A percentile compares a stretch with the other conserved stretches of the same genome.
Evolutionary conservation across 2,888 invertebrate species (phyloP).

Genomic region (Azorinus chamasolen): DNA sequence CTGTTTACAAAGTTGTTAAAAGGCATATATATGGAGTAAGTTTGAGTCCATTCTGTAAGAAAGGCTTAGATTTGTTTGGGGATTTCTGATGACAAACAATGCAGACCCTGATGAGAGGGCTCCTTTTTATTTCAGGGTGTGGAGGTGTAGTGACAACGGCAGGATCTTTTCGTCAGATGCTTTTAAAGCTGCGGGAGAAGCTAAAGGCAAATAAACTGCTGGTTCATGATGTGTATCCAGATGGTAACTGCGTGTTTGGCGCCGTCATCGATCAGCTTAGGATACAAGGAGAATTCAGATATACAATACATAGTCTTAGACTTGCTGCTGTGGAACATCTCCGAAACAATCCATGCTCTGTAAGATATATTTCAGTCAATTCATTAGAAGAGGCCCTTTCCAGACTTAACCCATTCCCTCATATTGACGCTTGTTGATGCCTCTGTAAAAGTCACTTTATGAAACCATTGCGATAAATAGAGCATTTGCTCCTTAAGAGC

Average conservation of each 20-base stretch:
- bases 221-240: slow-evolving; percentile 50
- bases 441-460: too few species aligned
- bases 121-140: slow-evolving; percentile 37
- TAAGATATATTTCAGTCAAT: slow-evolving; percentile 23
- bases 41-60: too few species aligned
- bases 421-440: too few species aligned
- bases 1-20: too few species aligned
- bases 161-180: slow-evolving; percentile 24
- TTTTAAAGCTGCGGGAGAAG: slow-evolving; percentile 12
- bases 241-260: slow-evolving; percentile 59
- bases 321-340: slow-evolving; percentile 48
- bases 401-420: too few species aligned
- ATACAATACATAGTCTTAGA: slow-evolving; percentile 35
- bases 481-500: too few species aligned
- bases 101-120: too few species aligned
- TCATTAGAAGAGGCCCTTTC: too few species aligned
- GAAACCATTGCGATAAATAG: too few species aligned
- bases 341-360: slow-evolving; percentile 24
- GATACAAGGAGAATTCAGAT: slow-evolving; percentile 38
- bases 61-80: too few species aligned
- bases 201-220: slow-evolving; percentile 28
- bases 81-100: too few species aligned
- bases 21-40: too few species aligned
- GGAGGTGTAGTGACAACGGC: slow-evolving; percentile 37
- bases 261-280: slow-evolving; percentile 56